A percentile compares a stretch with the other conserved stretches of the same genome.
These are phyloP conservation scores for Apeira syringaria DNA, from an alignment of 2,888 invertebrate genomes.

Conservation along the genomic window DNA sequence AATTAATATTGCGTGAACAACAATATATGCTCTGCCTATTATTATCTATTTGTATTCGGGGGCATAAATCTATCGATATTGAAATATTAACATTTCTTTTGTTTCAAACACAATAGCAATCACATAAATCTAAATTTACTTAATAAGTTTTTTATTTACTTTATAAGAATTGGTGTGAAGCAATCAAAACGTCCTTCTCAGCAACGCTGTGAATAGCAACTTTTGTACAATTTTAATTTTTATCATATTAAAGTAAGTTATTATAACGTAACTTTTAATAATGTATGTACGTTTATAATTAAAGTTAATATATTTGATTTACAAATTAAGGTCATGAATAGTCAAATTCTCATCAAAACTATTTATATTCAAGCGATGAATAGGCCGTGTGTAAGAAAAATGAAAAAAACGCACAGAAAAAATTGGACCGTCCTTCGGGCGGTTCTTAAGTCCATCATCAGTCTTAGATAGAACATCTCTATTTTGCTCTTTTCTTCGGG, in stretches of 20 bases:
- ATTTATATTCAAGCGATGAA: conserved; percentile 27
- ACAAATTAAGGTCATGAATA: conserved; percentile 22
- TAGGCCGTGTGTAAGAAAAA: conserved; percentile 5
- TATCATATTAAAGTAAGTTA: background rate
- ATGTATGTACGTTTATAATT: conserved; percentile 11
- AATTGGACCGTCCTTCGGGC: conserved; percentile 54
- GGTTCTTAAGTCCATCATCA: conserved; percentile 52
- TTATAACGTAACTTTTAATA: conserved; percentile 3
- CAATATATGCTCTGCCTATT: background rate
- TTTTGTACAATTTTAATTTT: too few species aligned
- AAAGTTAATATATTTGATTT: too few species aligned
- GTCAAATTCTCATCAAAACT: conserved; percentile 13
- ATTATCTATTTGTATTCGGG: background rate
- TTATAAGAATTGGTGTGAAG: background rate
- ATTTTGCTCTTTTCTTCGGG: conserved; percentile 59
- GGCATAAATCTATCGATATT: conserved; percentile 1
- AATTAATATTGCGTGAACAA: background rate
- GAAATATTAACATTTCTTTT: background rate
- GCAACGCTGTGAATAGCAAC: too few species aligned
- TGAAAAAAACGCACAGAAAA: conserved; percentile 31
- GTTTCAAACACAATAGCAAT: background rate
- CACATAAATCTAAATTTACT: background rate
- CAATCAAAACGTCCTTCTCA: background rate
- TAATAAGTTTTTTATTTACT: too few species aligned
- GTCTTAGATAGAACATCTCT: conserved; percentile 51